A percentile compares a stretch with the other conserved stretches of the same genome.
Conservation (phyloP, 2,888 invertebrate species). For the Lasius platythorax region DNA sequence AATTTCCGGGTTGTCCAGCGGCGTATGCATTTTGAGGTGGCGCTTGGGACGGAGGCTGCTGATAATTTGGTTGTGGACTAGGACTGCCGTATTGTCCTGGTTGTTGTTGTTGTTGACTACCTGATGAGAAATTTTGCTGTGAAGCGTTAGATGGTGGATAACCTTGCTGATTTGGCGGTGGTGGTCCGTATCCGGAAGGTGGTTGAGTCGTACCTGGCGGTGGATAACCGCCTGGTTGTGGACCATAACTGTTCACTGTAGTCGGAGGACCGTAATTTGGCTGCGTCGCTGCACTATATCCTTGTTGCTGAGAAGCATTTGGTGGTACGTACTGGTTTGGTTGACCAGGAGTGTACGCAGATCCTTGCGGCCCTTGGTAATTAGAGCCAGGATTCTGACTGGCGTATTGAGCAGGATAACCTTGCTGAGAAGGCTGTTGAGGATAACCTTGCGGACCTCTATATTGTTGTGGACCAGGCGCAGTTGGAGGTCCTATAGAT, state of each 20-base stretch:
- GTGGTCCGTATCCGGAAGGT: constrained; percentile 89
- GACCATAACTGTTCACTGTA: constrained; percentile 83
- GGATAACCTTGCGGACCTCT: constrained; percentile 89
- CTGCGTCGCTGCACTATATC: constrained; percentile 89
- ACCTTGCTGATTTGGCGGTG: constrained; percentile 90
- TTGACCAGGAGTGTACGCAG: constrained; percentile 86
- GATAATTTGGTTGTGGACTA: constrained; percentile 84
- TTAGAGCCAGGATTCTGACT: constrained; percentile 88
- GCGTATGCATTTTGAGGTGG: constrained; percentile 84
- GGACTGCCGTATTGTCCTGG: constrained; percentile 85
- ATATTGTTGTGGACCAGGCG: constrained; percentile 87
- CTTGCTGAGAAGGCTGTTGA: constrained; percentile 90
- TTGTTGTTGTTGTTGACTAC: constrained; percentile 85
- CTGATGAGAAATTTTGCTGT: constrained; percentile 84
- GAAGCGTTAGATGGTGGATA: constrained; percentile 88
- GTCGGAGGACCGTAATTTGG: constrained; percentile 85
- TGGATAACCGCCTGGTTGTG: constrained; percentile 87
- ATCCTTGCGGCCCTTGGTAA: constrained; percentile 89
- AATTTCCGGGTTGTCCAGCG: constrained; percentile 84
- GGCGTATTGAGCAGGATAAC: constrained; percentile 88
- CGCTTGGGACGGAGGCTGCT: constrained; percentile 74
- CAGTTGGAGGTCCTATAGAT: constrained; percentile 86
- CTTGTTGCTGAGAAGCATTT: constrained; percentile 88
- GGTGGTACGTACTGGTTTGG: constrained; percentile 90
- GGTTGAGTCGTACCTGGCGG: constrained; percentile 87